Percentiles rank a stretch among this genome's conserved stretches.
phyloP scores from a whole-genome alignment of 2,888 invertebrate genomes.

The Calameuta filiformis region DNA sequence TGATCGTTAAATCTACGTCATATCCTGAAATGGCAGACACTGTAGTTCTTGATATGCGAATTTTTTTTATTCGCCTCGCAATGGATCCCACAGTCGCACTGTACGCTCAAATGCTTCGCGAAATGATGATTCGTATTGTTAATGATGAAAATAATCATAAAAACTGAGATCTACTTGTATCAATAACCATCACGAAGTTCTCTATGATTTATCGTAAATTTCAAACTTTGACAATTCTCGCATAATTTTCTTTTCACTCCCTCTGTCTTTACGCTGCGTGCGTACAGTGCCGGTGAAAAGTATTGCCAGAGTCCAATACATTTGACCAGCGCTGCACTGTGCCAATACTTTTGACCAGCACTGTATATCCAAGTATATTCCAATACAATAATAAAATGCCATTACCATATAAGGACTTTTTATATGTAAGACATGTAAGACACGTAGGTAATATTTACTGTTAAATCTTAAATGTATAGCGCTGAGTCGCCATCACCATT shows the following conservation, averaged over 20 bases:
- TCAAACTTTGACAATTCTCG: neutral
- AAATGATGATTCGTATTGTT: neutral
- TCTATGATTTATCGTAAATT: neutral
- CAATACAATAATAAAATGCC: neutral
- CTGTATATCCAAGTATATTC: neutral
- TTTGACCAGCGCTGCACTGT: neutral
- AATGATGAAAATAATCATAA: neutral
- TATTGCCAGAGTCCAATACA: neutral
- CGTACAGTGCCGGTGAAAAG: neutral
- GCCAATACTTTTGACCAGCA: too few relatives aligned
- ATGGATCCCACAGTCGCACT: neutral
- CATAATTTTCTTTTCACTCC: neutral
- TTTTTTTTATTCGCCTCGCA: neutral
- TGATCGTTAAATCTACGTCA: conserved; percentile 2
- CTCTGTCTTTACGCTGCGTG: neutral
- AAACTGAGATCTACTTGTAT: neutral
- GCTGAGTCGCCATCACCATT: conserved; percentile 50
- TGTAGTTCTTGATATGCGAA: neutral
- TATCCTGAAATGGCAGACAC: neutral
- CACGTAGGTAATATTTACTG: conserved; percentile 52
- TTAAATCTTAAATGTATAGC: conserved; percentile 40
- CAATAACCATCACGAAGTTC: neutral
- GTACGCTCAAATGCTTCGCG: neutral
- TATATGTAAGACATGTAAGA: conserved; percentile 41
- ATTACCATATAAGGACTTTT: conserved; percentile 26